Percentiles rank a stretch among this genome's conserved stretches.
These are phyloP conservation scores for Carassius auratus DNA, from an alignment of 2,113 vertebrate species.

Conservation along the genomic window DNA sequence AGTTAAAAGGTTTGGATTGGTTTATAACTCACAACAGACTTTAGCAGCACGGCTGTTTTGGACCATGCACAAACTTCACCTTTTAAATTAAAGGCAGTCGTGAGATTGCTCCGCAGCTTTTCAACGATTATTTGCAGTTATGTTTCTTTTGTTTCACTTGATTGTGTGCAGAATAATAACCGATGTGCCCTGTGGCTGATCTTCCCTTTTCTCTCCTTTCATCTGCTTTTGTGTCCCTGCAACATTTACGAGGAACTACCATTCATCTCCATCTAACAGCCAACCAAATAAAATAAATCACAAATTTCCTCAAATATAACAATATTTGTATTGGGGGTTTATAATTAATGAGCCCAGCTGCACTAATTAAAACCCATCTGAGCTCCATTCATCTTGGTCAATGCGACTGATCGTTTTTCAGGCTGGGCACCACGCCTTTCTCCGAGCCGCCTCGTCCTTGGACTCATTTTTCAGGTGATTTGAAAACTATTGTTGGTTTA, in stretches of 20 bases:
- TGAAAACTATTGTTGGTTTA: slow-evolving; percentile 75
- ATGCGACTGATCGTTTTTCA: slow-evolving; percentile 80
- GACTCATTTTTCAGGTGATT: slow-evolving; percentile 81
- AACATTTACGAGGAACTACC: slow-evolving; percentile 87
- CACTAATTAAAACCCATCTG: slow-evolving; percentile 99
- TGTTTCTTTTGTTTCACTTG: slow-evolving; percentile 71
- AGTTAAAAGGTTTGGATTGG: not conserved
- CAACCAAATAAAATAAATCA: slow-evolving; percentile 99
- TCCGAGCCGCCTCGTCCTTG: slow-evolving; percentile 78
- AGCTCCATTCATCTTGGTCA: slow-evolving; percentile 99
- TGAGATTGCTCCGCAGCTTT: slow-evolving; percentile 42
- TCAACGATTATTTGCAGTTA: slow-evolving; percentile 49
- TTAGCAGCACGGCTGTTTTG: slow-evolving; percentile 25
- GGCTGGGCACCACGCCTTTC: slow-evolving; percentile 79
- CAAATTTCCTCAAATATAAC: slow-evolving; percentile 96
- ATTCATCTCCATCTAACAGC: slow-evolving; percentile 96
- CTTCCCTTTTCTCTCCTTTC: slow-evolving; percentile 60
- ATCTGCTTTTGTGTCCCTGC: slow-evolving; percentile 73
- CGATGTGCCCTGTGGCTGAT: slow-evolving; percentile 71
- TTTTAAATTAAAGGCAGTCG: slow-evolving; percentile 33
- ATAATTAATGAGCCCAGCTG: slow-evolving; percentile 99
- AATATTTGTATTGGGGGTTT: slow-evolving; percentile 95
- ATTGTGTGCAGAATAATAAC: slow-evolving; percentile 84
- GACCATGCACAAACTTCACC: slow-evolving; percentile 42
- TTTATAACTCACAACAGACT: slow-evolving; percentile 20